Evolutionary conservation across 2,113 vertebrate genomes (phyloP), one percentile per base, ranked within the genome.

Genomic region (Vulpes lagopus): DNA sequence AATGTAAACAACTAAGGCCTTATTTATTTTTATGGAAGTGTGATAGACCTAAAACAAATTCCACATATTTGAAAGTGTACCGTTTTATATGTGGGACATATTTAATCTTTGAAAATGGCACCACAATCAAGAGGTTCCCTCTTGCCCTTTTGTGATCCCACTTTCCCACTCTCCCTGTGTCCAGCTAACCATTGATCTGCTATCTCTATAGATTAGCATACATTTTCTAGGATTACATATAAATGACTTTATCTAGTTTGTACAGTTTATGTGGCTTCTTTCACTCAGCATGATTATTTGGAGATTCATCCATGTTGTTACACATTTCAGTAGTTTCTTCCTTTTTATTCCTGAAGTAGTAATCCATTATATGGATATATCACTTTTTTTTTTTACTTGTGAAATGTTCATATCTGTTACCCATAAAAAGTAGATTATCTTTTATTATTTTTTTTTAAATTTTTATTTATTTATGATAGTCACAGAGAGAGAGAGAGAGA

Each of bases 141-240:
- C 2, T 16, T 96, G 59, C 19, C 59, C 19, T 76, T 43, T 84
- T 62, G 71, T 85, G 88, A 62, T 92, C 23, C 38, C 17, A 94
- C 19, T 83, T 9, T 78, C 49, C 60, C 14, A 35, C 8, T 38
- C 23, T 62, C 49, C 49, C n/a, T 76, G 2, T 19, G 60, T n/a
- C 49, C n/a, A 82, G 55, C 57, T n/a, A 88, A 59, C 49, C 60
- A 55, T 59, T 91, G 89, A 60, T 92, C 19, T 55, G 10, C 49
- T 93, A 55, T 88, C 69, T 92, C 19, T 92, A 4, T 85, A 82
- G 65, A 90, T 90, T 57, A 93, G 12, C 30, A 89, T 89, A 67
- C 6, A 67, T 76, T 97, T 94, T 89, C 59, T 96, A 55, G 65
- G 51, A 51, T 67, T 55, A 35, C 64, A 14, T 78, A 14, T 53